Evolutionary conservation across 2,797 vertebrate genomes (phyloP), one percentile per base, ranked within the genome.

Genomic region (Podarcis lilfordi): DNA sequence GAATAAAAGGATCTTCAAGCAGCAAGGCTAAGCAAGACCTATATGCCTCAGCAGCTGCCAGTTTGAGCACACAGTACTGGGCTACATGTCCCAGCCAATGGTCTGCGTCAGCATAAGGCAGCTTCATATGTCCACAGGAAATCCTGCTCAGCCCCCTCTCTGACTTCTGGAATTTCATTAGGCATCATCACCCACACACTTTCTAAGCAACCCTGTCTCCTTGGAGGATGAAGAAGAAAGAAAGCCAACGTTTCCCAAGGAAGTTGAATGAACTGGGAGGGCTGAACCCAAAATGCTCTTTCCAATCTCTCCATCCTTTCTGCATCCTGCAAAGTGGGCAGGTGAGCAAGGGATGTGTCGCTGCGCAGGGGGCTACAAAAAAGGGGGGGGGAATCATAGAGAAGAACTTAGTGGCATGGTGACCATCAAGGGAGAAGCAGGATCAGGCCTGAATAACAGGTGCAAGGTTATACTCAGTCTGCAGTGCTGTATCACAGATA

Each of bases 301-400:
- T 9, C 23, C 35, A 59, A 10, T 9, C 45, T 37, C 50, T n/a
- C 29, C 8, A 11, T 21, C 55, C 19, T 32, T 84, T 74, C 50
- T 84, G 45, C 5, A 55, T 55, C 10, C 68, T 71, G 25, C 10
- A 9, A 71, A 71, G 29, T 32, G 2, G 27, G 66, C 6, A 7
- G 66, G 27, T 0, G 27, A 25, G 27, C 25, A 55, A 55, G 3
- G 27, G 66, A 6, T 64, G 1, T 2, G 17, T 64, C 8, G 0
- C 29, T 68, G 66, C 1, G 1, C 1, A n/a, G 69, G 15, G n/a
- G 69, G 69, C 27, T 69, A 29, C 23, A 29, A 68, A 29, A 68
- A 29, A 0, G n/a, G 11, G 45, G 45, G 11, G 2, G 45, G 45
- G 10, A 11, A 13, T 55, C 13, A 55, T 15, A 55, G 50, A 55